phyloP scores from a whole-genome alignment of 2,888 invertebrate species.

The Andrena bicolor region DNA sequence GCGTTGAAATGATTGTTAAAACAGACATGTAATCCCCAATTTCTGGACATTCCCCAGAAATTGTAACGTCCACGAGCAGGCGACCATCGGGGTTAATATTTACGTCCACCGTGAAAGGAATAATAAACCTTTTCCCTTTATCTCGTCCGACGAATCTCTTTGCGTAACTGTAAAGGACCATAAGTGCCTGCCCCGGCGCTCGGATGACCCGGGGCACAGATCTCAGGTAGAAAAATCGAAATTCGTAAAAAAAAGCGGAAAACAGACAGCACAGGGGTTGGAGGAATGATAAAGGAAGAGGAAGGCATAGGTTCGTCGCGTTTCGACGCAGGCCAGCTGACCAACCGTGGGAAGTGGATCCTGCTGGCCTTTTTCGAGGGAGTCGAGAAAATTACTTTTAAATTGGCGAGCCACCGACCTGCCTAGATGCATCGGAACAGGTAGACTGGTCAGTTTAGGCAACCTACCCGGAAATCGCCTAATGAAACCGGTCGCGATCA shows the following conservation, averaged over 20 bases:
- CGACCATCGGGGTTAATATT: conserved; percentile 26
- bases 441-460: conserved; percentile 64
- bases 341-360: conserved; percentile 83
- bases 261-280: conserved; percentile 43
- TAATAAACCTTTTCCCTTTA: conserved; percentile 56
- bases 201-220: conserved; percentile 72
- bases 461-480: conserved; percentile 56
- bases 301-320: conserved; percentile 71
- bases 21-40: not conserved
- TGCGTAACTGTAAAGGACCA: conserved; percentile 79
- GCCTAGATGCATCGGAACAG: conserved; percentile 69
- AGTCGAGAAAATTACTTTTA: conserved; percentile 82
- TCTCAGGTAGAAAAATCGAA: conserved; percentile 82
- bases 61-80: not conserved
- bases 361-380: conserved; percentile 62
- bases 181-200: conserved; percentile 71
- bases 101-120: conserved; percentile 47
- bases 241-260: conserved; percentile 74
- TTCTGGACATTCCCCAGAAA: not conserved
- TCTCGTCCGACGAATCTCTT: conserved; percentile 65
- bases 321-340: conserved; percentile 83
- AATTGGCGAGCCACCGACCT: conserved; percentile 78
- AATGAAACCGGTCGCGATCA: not conserved
- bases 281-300: conserved; percentile 61
- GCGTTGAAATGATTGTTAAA: not conserved